Evolutionary conservation across 30 jellyfish, hydroid and myxozoan species (phyloP), one percentile per base, ranked within the genome.

Genomic region (Chrysaora quinquecirrha): DNA sequence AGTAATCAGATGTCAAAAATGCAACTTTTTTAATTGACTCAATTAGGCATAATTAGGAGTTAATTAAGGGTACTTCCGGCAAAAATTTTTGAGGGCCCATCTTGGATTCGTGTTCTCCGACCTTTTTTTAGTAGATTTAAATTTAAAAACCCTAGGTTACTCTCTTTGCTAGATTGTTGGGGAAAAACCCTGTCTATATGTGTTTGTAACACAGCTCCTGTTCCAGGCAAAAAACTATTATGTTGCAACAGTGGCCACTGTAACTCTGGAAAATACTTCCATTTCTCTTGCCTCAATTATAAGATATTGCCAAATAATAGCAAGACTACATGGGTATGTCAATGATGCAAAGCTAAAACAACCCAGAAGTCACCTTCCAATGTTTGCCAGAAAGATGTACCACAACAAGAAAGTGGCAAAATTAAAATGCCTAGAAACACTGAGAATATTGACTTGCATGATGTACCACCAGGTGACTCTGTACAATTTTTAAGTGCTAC

Each of bases 321-420:
- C 50, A 29, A 19, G 23, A 64, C 76, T 14, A 64, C 76, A 31
- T 24, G 76, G 76, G 20, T 31, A 14, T 64, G 48, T 24, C 48
- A 64, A 24, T 27, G 48, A 20, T 24, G 56, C 23, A 27, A 27
- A 64, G 48, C 23, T 31, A 54, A 27, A 64, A 4, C 76, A 10
- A 23, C 54, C 20, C 50, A 29, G 27, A 52, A 20, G 3, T 52
- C 25, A 52, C 7, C 68, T 52, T 4, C 29, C 68, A 52, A 10
- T 52, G 54, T 38, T 38, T 38, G 54, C 14, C 27, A 52, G 25
- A 52, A 52, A 20, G 19, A 10, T 52, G 12, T 20, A 52, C 27
- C 2, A 19, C 29, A 52, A 20, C 29, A 52, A 10, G 24, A 16
- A 10, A 20, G 29, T 52, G 25, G 19, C 29, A 9, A 20, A 10